Evolutionary conservation across 2,888 invertebrate species (phyloP), one percentile per base, ranked within the genome.

Genomic region (Argyresthia goedartella): DNA sequence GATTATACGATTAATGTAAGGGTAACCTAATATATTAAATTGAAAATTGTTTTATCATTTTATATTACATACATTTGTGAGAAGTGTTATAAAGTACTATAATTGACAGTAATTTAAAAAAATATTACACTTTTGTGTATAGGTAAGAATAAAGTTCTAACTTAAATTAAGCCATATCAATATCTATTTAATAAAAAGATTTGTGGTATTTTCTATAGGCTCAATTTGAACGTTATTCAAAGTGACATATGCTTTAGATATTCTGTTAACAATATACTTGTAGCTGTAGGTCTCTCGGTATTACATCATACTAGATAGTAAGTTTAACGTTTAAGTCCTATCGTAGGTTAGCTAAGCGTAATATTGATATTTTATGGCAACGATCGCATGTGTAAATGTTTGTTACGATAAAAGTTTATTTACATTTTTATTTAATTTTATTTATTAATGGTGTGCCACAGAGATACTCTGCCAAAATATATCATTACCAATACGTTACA

Each of bases 81-180:
- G 76, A 84, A 81, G 76, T 81, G 84, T 84, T 85, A 82, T 79
- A 80, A 78, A 81, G 80, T 84, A 84, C 80, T 84, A 82, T 84
- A 84, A 82, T 84, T 84, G 82, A 84, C 81, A 73, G 81, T 86
- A 85, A 84, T 81, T 75, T 76, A 82, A 77, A 73, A n/a, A n/a
- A 82, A 52, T 50, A 53, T 84, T 86, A 86, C 86, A 86, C 86
- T 86, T 85, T 86, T 86, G 86, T 86, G 86, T 86, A 85, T 85
- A 85, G 85, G 73, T 85, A 82, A 82, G 79, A 65, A 78, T 81
- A 84, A 82, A 82, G 81, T 80, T 81, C 76, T 82, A 86, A 87
- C 85, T 86, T 87, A 86, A 87, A 84, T 85, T 87, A 87, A 87
- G 87, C 87, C 87, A 87, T 87, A 87, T 87, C 87, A 87, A 85